These are phyloP conservation scores for Adelges cooleyi DNA, from an alignment of 1,140 invertebrate genomes.

Conservation along the genomic window DNA sequence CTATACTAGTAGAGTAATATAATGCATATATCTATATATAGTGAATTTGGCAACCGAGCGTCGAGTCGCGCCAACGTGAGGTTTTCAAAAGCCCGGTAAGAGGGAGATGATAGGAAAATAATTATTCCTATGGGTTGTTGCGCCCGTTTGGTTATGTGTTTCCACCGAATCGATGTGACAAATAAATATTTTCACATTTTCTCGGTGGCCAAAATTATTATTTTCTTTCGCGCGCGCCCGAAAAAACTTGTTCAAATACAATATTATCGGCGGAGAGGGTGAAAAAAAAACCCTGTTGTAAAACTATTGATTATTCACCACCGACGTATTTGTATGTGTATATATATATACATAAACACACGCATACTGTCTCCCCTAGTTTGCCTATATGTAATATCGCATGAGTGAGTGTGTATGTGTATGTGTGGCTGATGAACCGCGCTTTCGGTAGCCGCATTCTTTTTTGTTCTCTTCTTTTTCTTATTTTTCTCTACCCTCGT, in stretches of 20 bases:
- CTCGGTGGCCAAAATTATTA: background rate
- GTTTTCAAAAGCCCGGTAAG: constrained; percentile 27
- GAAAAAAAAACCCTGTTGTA: constrained; percentile 39
- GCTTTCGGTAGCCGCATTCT: constrained; percentile 10
- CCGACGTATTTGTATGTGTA: background rate
- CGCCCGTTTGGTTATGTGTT: background rate
- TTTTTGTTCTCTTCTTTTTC: background rate
- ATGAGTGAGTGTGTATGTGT: background rate
- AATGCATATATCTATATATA: too few species aligned
- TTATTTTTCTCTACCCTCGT: constrained; percentile 15
- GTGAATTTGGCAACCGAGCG: constrained; percentile 21
- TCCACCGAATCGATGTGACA: too few species aligned
- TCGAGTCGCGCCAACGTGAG: background rate
- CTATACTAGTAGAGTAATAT: too few species aligned
- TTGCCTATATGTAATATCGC: background rate
- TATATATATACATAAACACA: background rate
- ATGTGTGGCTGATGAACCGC: constrained; percentile 18
- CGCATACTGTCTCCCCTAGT: background rate
- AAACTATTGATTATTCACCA: constrained; percentile 29
- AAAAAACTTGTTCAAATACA: background rate
- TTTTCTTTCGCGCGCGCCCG: background rate
- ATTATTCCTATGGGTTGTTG: background rate
- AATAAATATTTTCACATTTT: too few species aligned
- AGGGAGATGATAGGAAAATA: too few species aligned
- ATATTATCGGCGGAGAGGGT: background rate